Base-by-base conservation (phyloP, 2,113 vertebrate species). In the Corythaeola cristata region DNA sequence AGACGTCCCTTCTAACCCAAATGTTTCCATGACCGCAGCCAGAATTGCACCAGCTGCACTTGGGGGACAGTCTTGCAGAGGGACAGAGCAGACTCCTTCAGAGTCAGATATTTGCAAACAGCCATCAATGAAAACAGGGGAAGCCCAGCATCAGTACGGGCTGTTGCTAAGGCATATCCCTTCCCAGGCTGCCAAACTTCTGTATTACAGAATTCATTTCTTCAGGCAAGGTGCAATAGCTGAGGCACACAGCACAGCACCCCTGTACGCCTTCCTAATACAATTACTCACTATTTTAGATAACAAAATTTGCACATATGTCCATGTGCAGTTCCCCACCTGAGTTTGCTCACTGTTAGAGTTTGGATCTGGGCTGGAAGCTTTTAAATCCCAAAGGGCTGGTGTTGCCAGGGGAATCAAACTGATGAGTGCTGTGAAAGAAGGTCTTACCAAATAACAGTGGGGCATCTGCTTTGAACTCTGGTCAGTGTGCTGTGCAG, bases 21-120 rank as follows among this genome's bases (percentile, higher is more conserved):
- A 47, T 3, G 1, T 86, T 88, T 66, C 53, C 9, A 0, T 21
- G 64, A 19, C 30, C 62, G 50, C 50, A 74, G 67, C 30, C 12
- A 12, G 67, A 41, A 37, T 23, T 62, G 33, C 0, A 0, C 59
- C 1, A 3, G 49, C 72, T 33, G 18, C 23, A 3, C 12, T 12
- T 45, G 45, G 58, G 66, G 35, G n/a, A 35, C 16, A 41, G 71
- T 23, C 27, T 52, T 52, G 58, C 58, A 68, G 67, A 63, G 27
- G 23, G 59, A 19, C 11, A 64, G 74, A 66, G 23, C 69, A 75
- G 69, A 26, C 8, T 37, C 28, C 37, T 37, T n/a, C 60, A 11
- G 32, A 67, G 20, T 37, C 84, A 49, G 59, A 52, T 23, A 47
- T 77, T 8, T 85, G 39, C 58, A 93, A 20, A 30, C 53, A 91